These are phyloP conservation scores for Branchinecta sandiegonensis DNA, from an alignment of 2,888 invertebrate species.

Conservation along the genomic window DNA sequence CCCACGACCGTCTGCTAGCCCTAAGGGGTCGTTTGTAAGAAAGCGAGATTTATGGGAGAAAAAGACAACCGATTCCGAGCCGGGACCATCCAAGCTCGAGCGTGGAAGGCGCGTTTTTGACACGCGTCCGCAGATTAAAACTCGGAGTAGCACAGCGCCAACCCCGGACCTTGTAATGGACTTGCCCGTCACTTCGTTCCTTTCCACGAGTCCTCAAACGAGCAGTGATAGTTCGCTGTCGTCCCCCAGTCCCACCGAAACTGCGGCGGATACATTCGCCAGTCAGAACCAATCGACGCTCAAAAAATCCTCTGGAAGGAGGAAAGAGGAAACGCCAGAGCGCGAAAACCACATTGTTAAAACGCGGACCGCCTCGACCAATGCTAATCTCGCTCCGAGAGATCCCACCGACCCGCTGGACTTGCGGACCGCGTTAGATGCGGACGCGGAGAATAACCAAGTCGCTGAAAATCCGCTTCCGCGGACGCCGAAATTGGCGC, in stretches of 20 bases:
- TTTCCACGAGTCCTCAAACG: slow-evolving; percentile 33
- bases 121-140: background rate
- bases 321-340: slow-evolving; percentile 38
- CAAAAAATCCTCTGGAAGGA: slow-evolving; percentile 42
- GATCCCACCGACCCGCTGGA: slow-evolving; percentile 19
- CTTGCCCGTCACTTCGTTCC: slow-evolving; percentile 45
- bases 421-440: slow-evolving; percentile 27
- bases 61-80: slow-evolving; percentile 33
- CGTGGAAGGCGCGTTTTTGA: slow-evolving; percentile 5
- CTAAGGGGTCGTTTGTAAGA: slow-evolving; percentile 23
- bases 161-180: slow-evolving; percentile 73
- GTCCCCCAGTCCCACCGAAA: slow-evolving; percentile 45
- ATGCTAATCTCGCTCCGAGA: slow-evolving; percentile 24
- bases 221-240: slow-evolving; percentile 36
- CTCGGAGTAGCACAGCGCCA: slow-evolving; percentile 32
- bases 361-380: slow-evolving; percentile 26
- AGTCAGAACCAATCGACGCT: slow-evolving; percentile 62
- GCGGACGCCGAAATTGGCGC: slow-evolving; percentile 47
- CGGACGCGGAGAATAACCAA: slow-evolving; percentile 28
- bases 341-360: slow-evolving; percentile 27
- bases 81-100: slow-evolving; percentile 17
- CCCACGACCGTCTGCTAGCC: background rate
- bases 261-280: slow-evolving; percentile 59
- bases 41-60: slow-evolving; percentile 26
- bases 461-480: slow-evolving; percentile 40